Base-by-base conservation (phyloP, 2,797 vertebrate species). In the Acanthurus leucopareius region DNA sequence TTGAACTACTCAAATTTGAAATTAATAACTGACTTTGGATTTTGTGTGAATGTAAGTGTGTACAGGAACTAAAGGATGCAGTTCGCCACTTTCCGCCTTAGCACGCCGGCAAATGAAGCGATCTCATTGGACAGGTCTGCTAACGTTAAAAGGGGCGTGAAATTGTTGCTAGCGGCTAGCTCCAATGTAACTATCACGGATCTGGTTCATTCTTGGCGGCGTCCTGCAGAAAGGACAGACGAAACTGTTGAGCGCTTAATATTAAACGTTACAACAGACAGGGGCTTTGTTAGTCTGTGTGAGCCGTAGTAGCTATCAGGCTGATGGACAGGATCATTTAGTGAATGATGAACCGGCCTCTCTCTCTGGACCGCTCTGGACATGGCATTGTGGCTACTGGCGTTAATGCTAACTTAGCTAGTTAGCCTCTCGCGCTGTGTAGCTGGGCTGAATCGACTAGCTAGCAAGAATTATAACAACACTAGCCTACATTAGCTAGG, bases 131-230 rank as follows among this genome's bases (percentile, higher is more conserved):
- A 42, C 79, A 6, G 69, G 0, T 16, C 52, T 6, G 84, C 51
- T 47, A 17, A 75, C 57, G 53, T 64, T 79, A 49, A 88, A 84
- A 68, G 89, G 91, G 92, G 92, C 91, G 92, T 93, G 89, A 66
- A 59, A 73, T 82, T 11, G 45, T 54, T 32, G 80, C 67, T 88
- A 87, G 62, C 58, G 45, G 67, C 65, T 89, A 80, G 81, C 82
- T 56, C 1, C 45, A 54, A 22, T 75, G 71, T 82, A 75, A 56
- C 61, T 53, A 82, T 52, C 69, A 74, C 38, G 60, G 47, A 77
- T 22, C 45, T 75, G 61, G 28, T 66, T 81, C 75, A 69, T 70
- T 79, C 65, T 84, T 74, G 71, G 79, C 75, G 87, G 79, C 35
- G 47, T 25, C 20, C 44, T 61, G 65, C 64, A 82, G 59, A 68